A percentile compares a stretch with the other conserved stretches of the same genome.
These are phyloP conservation scores for Falco punctatus DNA, from an alignment of 2,113 vertebrate species.

Conservation along the genomic window DNA sequence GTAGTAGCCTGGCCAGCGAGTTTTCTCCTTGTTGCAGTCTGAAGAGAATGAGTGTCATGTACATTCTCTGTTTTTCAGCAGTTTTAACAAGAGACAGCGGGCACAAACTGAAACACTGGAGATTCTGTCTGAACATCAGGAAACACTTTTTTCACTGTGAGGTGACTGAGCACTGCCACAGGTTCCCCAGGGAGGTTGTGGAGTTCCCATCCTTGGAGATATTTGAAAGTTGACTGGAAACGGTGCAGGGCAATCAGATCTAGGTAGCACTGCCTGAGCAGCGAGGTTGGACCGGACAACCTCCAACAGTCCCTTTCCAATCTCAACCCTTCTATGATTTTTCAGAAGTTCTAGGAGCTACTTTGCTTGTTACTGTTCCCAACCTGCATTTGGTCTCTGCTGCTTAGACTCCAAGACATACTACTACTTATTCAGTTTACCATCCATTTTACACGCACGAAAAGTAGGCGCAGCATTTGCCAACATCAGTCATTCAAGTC, in stretches of 20 bases:
- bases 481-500: not conserved
- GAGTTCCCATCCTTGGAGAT: not conserved
- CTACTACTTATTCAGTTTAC: not conserved
- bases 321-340: not conserved
- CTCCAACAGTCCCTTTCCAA: not conserved
- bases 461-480: not conserved
- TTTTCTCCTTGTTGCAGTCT: not conserved
- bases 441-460: not conserved
- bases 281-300: not conserved
- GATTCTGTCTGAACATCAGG: not conserved
- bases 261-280: not conserved
- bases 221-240: not conserved
- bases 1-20: not conserved
- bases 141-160: not conserved
- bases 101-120: not conserved
- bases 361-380: not conserved
- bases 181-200: not conserved
- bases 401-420: not conserved
- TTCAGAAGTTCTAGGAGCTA: not conserved
- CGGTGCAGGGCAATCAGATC: not conserved
- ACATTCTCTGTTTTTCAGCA: not conserved
- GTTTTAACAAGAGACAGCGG: not conserved
- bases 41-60: not conserved
- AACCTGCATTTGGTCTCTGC: not conserved
- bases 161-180: not conserved